Base-by-base conservation (phyloP, 2,113 vertebrate species). In the Misgurnus anguillicaudatus region DNA sequence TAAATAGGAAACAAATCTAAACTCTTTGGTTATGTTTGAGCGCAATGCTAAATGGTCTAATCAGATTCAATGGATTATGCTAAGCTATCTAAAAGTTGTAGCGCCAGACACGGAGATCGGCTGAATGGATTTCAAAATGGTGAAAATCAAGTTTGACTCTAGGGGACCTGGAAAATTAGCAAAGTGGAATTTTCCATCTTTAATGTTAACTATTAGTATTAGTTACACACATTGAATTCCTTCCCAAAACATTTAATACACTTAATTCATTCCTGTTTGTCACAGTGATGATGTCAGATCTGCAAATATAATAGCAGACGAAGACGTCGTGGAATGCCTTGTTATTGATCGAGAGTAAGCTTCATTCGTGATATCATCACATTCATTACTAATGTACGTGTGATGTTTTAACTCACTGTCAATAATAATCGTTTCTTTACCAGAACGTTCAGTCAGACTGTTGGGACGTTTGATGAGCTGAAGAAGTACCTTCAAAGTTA, bases 291-390 rank as follows among this genome's bases (percentile, higher is more conserved):
- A 94, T 4, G 88, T 93, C 72, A 79, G 91, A 57, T 94, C 92
- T 4, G 92, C 92, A 7, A 94, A 91, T 24, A 93, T 94, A 82
- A 89, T 94, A 6, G 92, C 92, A 0, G 92, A 92, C 4, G 92
- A 94, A 80, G 88, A 93, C 36, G 89, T 89, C 0, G 89, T 93
- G 79, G 91, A 94, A 86, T 94, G 92, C 78, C 90, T 94, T 0
- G 91, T 94, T 75, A 93, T 94, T 39, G 92, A 94, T 87, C 84
- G 92, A 83, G 90, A 92, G 92, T 94, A 85, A 91, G 92, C 24
- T 89, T n/a, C 13, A 24, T 51, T 61, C n/a, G 45, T 42, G 6
- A 14, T 64, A 55, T 61, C 21, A n/a, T 4, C 2, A 38, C 38
- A 74, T 45, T 48, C n/a, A 17, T 61, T 16, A n/a, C 41, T 36